phyloP scores from a whole-genome alignment of 2,888 invertebrate genomes.

The Pecten maximus region DNA sequence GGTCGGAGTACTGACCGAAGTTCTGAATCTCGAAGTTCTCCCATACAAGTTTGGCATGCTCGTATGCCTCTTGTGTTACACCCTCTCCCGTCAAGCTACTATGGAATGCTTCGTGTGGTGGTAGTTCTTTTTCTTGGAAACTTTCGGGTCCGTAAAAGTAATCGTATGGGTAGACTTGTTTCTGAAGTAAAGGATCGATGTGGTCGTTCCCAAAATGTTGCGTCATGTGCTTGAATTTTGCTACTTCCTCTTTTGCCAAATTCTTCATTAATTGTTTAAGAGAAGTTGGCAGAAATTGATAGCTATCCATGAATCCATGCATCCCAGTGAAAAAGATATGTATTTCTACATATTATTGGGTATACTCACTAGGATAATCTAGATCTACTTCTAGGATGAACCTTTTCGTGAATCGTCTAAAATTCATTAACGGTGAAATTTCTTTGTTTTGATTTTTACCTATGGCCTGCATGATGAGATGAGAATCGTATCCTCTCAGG shows the following conservation, averaged over 20 bases:
- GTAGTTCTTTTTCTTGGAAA: conserved; percentile 42
- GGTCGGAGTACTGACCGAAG: conserved; percentile 54
- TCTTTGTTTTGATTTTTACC: no score
- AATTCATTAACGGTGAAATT: no score
- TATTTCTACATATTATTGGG: no score
- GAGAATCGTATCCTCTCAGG: no score
- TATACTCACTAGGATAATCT: no score
- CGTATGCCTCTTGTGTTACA: conserved; percentile 54
- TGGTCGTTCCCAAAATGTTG: conserved; percentile 2
- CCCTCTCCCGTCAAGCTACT: conserved; percentile 49
- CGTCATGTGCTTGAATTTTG: conserved; percentile 27
- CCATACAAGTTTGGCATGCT: conserved; percentile 50
- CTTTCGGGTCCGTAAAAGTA: conserved; percentile 64
- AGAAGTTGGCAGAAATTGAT: conserved; percentile 37
- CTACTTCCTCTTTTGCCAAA: background rate
- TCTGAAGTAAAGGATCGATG: conserved; percentile 54
- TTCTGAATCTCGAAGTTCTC: conserved; percentile 36
- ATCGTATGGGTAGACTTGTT: conserved; percentile 78
- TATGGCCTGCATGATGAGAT: no score
- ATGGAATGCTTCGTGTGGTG: conserved; percentile 51
- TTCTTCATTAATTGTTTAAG: conserved; percentile 36
- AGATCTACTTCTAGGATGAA: no score
- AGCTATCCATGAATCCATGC: conserved; percentile 40
- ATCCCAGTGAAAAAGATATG: conserved; percentile 28
- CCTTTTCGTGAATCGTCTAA: no score